Evolutionary conservation across 2,797 vertebrate genomes (phyloP), one percentile per base, ranked within the genome.

Genomic region (Cheirogaleus major): DNA sequence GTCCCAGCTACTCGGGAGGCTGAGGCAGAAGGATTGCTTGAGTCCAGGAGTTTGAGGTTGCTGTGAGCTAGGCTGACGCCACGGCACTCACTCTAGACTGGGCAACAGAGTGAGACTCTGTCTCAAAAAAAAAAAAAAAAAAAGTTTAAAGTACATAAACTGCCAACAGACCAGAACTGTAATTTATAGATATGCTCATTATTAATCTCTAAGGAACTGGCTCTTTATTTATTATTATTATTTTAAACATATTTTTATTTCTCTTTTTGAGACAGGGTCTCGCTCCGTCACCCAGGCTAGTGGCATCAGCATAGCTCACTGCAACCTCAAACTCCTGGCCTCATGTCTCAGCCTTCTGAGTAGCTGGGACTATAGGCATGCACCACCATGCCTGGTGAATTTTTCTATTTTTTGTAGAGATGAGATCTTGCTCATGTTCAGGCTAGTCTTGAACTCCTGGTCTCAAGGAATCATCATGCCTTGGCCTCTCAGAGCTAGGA

Each of bases 171-270:
- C 38, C 2, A 41, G 25, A 92, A 81, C 22, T 20, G 5, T 61
- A 86, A 93, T 61, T 93, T 30, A 87, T 20, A 7, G 43, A 92
- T 93, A 80, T 92, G 23, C 10, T 95, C 48, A 61, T 88, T 83
- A 92, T 50, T 91, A 85, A 79, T 84, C 35, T 91, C 63, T 43
- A 43, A 18, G 57, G 59, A 93, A 89, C 76, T 11, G 82, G 20
- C 59, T 65, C 30, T 65, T 59, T 59, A 59, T 59, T 59, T 57
- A 23, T 57, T 57, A 57, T 25, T 23, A 11, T 25, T 57, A 57
- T 57, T 11, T 20, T 57, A 87, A 59, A 59, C 10, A 57, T 59
- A 27, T 12, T 59, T n/a, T 65, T n/a, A 17, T 65, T n/a, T n/a
- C 7, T 65, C 30, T 65, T 32, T 65, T 65, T n/a, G 32, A 65